Percentiles rank a stretch among this genome's conserved stretches.
These are phyloP conservation scores for Cryptomyrus ogoouensis DNA, from an alignment of 2,113 vertebrate species.

Conservation along the genomic window DNA sequence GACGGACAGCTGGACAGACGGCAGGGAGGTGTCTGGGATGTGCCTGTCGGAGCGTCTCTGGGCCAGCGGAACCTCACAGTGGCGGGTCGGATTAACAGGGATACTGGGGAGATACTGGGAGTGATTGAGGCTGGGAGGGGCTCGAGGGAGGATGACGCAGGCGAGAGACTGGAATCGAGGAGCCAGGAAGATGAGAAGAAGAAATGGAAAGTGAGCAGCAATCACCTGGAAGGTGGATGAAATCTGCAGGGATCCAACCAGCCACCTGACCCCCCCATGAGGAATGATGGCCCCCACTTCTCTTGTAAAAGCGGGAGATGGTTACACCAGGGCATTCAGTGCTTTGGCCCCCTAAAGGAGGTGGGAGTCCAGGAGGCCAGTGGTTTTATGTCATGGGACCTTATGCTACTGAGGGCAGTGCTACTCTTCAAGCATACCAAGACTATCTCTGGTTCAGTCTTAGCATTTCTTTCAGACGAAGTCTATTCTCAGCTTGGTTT, in stretches of 20 bases:
- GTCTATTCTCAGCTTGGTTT: background rate
- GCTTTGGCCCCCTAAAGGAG: background rate
- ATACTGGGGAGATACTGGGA: background rate
- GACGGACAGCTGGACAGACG: background rate
- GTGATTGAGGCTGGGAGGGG: background rate
- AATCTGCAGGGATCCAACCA: background rate
- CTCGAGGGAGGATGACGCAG: background rate
- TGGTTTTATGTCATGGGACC: background rate
- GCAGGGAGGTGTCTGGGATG: background rate
- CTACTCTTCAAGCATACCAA: background rate
- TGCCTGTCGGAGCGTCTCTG: background rate
- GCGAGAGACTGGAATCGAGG: background rate
- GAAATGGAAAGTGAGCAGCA: background rate
- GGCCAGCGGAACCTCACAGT: background rate
- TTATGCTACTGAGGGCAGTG: background rate
- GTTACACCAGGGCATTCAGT: background rate
- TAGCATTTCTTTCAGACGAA: background rate
- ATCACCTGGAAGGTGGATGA: background rate
- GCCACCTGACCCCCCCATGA: background rate
- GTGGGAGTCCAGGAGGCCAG: background rate
- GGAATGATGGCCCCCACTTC: background rate
- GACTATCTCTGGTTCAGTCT: background rate
- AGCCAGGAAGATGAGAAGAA: background rate
- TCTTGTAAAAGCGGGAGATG: background rate
- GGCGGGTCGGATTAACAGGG: background rate